Percentiles rank a stretch among this genome's conserved stretches.
These are phyloP conservation scores for Apamea crenata DNA, from an alignment of 2,888 invertebrate species.

Conservation along the genomic window DNA sequence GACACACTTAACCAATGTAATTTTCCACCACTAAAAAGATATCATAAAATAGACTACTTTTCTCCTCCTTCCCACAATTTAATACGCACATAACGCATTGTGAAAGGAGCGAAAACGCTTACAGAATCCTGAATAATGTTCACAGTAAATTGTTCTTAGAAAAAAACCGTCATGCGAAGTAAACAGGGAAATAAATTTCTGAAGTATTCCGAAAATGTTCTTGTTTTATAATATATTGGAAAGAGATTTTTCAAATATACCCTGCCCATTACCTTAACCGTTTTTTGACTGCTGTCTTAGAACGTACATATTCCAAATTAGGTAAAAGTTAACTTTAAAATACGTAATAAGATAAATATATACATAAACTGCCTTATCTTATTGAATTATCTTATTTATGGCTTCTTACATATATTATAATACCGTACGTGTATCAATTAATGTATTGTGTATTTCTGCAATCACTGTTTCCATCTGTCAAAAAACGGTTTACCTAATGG, in stretches of 20 bases:
- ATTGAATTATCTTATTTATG: too few relatives aligned
- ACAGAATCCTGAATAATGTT: slow-evolving; percentile 53
- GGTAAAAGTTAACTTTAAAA: too few relatives aligned
- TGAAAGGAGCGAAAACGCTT: slow-evolving; percentile 29
- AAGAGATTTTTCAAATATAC: slow-evolving; percentile 20
- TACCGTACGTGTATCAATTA: too few relatives aligned
- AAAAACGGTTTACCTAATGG: too few relatives aligned
- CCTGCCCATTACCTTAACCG: not conserved
- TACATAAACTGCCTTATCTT: too few relatives aligned
- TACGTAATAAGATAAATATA: too few relatives aligned
- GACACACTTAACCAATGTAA: slow-evolving; percentile 34
- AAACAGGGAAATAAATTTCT: slow-evolving; percentile 53
- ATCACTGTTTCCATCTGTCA: too few relatives aligned
- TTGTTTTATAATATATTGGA: not conserved
- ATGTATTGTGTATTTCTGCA: too few relatives aligned
- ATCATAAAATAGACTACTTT: slow-evolving; percentile 29
- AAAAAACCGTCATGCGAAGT: slow-evolving; percentile 22
- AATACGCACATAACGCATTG: slow-evolving; percentile 35
- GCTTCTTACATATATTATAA: too few relatives aligned
- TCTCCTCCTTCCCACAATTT: slow-evolving; percentile 7
- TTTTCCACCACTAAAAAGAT: slow-evolving; percentile 30
- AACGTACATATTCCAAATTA: too few relatives aligned
- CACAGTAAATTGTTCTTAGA: slow-evolving; percentile 49
- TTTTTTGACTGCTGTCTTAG: too few relatives aligned
- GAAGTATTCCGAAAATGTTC: slow-evolving; percentile 9